A percentile compares a stretch with the other conserved stretches of the same genome.
phyloP scores from a whole-genome alignment of 2,797 vertebrate species.

The Myoxocephalus aenaeus region DNA sequence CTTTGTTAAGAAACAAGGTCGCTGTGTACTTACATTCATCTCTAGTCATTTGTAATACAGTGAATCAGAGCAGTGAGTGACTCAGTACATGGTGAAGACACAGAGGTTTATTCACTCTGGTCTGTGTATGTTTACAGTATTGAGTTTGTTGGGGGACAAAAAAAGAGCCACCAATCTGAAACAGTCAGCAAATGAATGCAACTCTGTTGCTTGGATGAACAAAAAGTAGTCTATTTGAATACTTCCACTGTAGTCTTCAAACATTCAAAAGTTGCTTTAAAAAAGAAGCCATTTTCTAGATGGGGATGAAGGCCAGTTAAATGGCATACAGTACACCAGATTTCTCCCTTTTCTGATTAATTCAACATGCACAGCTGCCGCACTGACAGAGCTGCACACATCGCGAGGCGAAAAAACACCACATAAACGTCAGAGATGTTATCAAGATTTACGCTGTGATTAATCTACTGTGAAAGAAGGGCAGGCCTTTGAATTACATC shows the following conservation, averaged over 20 bases:
- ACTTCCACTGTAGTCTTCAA: conserved; percentile 44
- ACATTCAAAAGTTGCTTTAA: conserved; percentile 45
- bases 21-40: conserved; percentile 46
- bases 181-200: conserved; percentile 49
- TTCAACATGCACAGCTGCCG: conserved; percentile 64
- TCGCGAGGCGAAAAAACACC: conserved; percentile 16
- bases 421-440: conserved; percentile 27
- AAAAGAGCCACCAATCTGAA: conserved; percentile 46
- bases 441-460: conserved; percentile 29
- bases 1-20: conserved; percentile 27
- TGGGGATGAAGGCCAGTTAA: conserved; percentile 53
- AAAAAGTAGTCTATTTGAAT: conserved; percentile 49
- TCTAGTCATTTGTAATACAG: conserved; percentile 44
- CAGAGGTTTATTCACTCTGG: conserved; percentile 50
- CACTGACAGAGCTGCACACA: conserved; percentile 42
- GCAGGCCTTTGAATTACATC: conserved; percentile 9
- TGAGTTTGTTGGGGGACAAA: conserved; percentile 52
- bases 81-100: conserved; percentile 32
- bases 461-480: conserved; percentile 24
- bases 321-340: conserved; percentile 40
- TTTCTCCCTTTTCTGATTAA: conserved; percentile 49
- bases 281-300: conserved; percentile 47
- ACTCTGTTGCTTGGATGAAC: conserved; percentile 44
- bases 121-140: conserved; percentile 56
- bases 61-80: conserved; percentile 33